phyloP scores from a whole-genome alignment of 1,140 invertebrate genomes.

The Camponotus pennsylvanicus region DNA sequence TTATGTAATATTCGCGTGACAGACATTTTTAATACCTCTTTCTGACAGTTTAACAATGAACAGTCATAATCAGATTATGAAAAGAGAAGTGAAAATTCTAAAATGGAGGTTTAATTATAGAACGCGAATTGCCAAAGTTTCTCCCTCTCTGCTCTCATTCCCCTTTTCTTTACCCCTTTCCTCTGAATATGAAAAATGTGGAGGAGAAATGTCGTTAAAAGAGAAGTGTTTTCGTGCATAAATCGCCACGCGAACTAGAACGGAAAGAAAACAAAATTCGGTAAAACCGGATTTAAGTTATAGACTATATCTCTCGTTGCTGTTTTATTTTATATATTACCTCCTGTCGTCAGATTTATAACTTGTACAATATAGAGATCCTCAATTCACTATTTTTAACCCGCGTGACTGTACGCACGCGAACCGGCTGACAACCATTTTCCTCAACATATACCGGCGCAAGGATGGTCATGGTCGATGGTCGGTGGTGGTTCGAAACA shows the following conservation, averaged over 20 bases:
- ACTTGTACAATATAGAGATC: background rate
- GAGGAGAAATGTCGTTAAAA: conserved; percentile 20
- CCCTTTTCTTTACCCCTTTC: no score
- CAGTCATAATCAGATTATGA: background rate
- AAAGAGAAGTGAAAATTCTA: background rate
- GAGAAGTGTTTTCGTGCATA: background rate
- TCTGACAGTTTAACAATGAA: background rate
- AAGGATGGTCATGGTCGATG: conserved; percentile 60
- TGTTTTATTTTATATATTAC: background rate
- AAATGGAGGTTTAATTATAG: conserved; percentile 6
- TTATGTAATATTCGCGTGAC: background rate
- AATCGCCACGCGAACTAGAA: background rate
- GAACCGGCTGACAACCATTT: conserved; percentile 39
- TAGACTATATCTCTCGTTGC: background rate
- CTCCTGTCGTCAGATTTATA: background rate
- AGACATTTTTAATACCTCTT: background rate
- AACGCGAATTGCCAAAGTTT: background rate
- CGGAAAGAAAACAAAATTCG: background rate
- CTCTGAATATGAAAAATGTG: conserved; percentile 14
- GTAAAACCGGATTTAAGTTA: background rate
- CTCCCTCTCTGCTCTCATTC: background rate
- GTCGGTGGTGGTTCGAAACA: conserved; percentile 38
- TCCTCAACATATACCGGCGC: conserved; percentile 39
- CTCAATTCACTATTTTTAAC: background rate
- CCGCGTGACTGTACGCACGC: background rate